phyloP scores from a whole-genome alignment of 2,888 invertebrate genomes.

The Pheosia tremula region DNA sequence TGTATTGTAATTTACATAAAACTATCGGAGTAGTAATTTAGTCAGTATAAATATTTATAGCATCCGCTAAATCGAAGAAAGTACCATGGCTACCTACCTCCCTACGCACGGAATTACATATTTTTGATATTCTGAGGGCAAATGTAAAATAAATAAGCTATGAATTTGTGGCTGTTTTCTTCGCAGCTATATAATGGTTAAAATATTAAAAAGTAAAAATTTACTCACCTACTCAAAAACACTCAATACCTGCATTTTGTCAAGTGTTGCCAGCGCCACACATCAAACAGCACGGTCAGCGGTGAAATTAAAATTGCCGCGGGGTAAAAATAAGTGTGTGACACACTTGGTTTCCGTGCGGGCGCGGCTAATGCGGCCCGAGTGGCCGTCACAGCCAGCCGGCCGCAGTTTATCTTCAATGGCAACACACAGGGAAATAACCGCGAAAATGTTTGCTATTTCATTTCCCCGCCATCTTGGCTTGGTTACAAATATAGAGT shows the following conservation, averaged over 20 bases:
- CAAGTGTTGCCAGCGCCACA: constrained; percentile 71
- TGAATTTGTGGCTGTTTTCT: no score
- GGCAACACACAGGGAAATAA: constrained; percentile 73
- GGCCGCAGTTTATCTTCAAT: constrained; percentile 77
- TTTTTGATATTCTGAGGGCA: no score
- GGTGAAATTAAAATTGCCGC: constrained; percentile 79
- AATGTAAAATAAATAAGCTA: no score
- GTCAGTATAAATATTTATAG: no score
- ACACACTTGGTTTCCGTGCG: constrained; percentile 74
- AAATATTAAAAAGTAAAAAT: constrained; percentile 22
- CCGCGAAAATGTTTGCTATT: constrained; percentile 74
- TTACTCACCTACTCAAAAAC: constrained; percentile 34
- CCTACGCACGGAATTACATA: no score
- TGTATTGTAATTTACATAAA: no score
- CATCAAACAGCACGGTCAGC: constrained; percentile 78
- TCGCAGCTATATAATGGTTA: neutral
- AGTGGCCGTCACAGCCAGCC: constrained; percentile 80
- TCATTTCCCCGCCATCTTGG: constrained; percentile 57
- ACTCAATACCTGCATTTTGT: constrained; percentile 50
- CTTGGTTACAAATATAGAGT: constrained; percentile 22
- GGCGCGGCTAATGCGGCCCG: constrained; percentile 77
- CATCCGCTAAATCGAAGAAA: no score
- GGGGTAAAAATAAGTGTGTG: constrained; percentile 78
- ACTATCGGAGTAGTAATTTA: no score
- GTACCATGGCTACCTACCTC: no score